Percentiles rank a stretch among this genome's conserved stretches.
phyloP scores from a whole-genome alignment of 2,113 vertebrate species.

The Origma solitaria region DNA sequence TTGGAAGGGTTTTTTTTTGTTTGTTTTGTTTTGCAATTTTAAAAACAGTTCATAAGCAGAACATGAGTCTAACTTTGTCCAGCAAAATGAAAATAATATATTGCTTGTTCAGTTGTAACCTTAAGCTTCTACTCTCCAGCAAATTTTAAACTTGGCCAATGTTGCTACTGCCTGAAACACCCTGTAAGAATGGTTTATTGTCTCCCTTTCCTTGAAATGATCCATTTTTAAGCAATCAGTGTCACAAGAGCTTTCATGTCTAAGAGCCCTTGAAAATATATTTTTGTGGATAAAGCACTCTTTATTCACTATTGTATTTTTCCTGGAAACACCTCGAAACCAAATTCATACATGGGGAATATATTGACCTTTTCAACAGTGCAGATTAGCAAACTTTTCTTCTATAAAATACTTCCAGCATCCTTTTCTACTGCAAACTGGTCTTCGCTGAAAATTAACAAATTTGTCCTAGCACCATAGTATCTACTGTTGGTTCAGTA shows the following conservation, averaged over 20 bases:
- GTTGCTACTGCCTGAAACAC: background rate
- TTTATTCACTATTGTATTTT: constrained; percentile 29
- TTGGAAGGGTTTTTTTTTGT: background rate
- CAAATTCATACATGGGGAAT: background rate
- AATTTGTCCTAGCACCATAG: background rate
- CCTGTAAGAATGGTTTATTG: constrained; percentile 31
- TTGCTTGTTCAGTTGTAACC: background rate
- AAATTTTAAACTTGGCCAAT: background rate
- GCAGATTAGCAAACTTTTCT: background rate
- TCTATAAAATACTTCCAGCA: background rate
- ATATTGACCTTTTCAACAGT: background rate
- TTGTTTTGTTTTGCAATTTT: constrained; percentile 8
- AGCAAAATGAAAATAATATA: background rate
- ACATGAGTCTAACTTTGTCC: background rate
- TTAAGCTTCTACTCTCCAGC: background rate
- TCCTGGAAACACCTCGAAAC: background rate
- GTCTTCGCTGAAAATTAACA: background rate
- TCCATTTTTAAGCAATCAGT: constrained; percentile 9
- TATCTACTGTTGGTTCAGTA: background rate
- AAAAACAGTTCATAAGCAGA: background rate
- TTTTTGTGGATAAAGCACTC: background rate
- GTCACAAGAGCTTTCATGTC: background rate
- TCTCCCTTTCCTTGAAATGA: background rate
- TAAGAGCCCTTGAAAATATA: background rate
- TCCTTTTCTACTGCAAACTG: background rate